Base-by-base conservation (phyloP, 1,140 invertebrate species). In the Rhopalosiphum maidis region DNA sequence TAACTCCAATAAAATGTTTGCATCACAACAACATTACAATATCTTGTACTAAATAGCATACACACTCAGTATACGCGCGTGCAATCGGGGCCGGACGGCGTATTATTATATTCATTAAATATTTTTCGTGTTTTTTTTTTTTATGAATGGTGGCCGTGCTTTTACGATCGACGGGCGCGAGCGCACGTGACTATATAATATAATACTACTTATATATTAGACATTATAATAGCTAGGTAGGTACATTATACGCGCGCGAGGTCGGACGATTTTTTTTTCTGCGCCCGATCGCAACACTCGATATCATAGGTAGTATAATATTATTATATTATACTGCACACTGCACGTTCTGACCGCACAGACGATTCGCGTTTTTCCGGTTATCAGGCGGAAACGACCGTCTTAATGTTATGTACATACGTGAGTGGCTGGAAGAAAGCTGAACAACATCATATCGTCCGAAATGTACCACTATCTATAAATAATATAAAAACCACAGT, bases 331-430 rank as follows among this genome's bases (percentile, higher is more conserved):
- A 77, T 18, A 35, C 60, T 41, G 41, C 3, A 22, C 60, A 11
- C 60, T 68, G 30, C 60, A 68, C 60, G 60, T 68, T 68, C 60
- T 68, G 15, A n/a, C 60, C 60, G 60, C 60, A n/a, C 60, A 77
- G 60, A 77, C 30, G 60, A 77, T 77, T 77, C 60, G 60, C 60
- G 60, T 77, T 77, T 77, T 77, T n/a, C 60, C 60, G 60, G 60
- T 77, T 77, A 77, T 77, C 60, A 21, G 60, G 60, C 60, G 60
- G 60, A 77, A 77, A 77, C 15, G 60, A 77, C 30, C 60, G 60
- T 77, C n/a, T 77, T 77, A 77, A 77, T 77, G 7, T 77, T 77
- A 77, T n/a, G 60, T 77, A 77, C 60, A 77, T 77, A 77, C 60
- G n/a, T n/a, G 60, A 77, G 60, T n/a, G 15, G 60, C n/a, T 60